Conservation (phyloP, 2,113 vertebrate genomes). For the Lepus europaeus region DNA sequence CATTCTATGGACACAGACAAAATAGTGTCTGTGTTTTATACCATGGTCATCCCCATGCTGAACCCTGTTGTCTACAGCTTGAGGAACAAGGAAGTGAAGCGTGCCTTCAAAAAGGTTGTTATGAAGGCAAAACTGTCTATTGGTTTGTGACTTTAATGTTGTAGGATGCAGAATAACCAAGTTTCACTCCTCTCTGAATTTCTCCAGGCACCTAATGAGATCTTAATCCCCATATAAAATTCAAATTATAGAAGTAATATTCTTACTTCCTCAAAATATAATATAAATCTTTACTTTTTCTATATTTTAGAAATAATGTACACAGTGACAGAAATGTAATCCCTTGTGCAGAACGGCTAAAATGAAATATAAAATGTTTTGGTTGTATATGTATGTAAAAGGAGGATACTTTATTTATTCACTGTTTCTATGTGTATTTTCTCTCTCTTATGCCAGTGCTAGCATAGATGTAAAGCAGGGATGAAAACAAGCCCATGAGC, state of each 20-base stretch:
- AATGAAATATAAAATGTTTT: background rate
- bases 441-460: background rate
- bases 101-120: background rate
- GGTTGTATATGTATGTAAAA: background rate
- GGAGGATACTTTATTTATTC: background rate
- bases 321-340: background rate
- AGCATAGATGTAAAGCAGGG: background rate
- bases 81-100: conserved; percentile 12
- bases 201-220: background rate
- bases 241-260: background rate
- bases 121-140: background rate
- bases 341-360: background rate
- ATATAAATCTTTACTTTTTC: too few relatives aligned
- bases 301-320: background rate
- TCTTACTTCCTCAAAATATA: background rate
- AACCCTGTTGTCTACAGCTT: conserved; percentile 36
- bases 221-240: background rate
- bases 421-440: background rate
- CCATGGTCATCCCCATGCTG: conserved; percentile 12
- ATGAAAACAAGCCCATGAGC: background rate
- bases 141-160: background rate
- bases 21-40: background rate
- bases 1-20: background rate
- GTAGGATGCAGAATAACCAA: background rate
- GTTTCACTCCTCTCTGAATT: background rate